These are phyloP conservation scores for Gorsachius goisagi DNA, from an alignment of 2,113 vertebrate species.

Conservation along the genomic window DNA sequence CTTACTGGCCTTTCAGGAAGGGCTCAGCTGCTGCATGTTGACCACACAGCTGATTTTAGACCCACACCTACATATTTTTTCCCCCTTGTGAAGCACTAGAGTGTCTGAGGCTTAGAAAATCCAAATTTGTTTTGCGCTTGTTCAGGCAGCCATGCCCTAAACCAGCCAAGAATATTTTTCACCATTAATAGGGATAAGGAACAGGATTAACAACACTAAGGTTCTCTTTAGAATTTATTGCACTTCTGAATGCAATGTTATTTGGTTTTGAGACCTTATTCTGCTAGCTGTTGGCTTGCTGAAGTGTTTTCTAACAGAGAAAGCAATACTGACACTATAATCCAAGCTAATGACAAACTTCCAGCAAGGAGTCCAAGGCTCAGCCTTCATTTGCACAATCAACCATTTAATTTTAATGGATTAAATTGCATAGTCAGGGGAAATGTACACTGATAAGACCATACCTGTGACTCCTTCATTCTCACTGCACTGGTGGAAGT, in stretches of 20 bases:
- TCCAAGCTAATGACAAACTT: not conserved
- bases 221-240: not conserved
- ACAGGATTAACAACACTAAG: not conserved
- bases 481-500: not conserved
- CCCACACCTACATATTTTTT: not conserved
- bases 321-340: not conserved
- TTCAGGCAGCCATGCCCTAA: not conserved
- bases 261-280: not conserved
- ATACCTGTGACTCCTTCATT: not conserved
- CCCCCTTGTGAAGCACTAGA: not conserved
- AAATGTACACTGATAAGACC: not conserved
- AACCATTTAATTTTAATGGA: slow-evolving; percentile 8
- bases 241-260: not conserved
- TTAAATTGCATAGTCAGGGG: not conserved
- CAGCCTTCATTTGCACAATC: not conserved
- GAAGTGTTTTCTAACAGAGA: not conserved
- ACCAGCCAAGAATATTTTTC: not conserved
- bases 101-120: not conserved
- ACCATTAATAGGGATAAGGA: not conserved
- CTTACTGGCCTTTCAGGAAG: not conserved
- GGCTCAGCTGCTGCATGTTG: not conserved
- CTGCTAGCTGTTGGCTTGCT: not conserved
- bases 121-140: not conserved
- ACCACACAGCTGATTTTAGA: not conserved
- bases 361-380: not conserved